Base-by-base conservation (phyloP, 2,113 vertebrate species). In the Anser brachyrhynchus region DNA sequence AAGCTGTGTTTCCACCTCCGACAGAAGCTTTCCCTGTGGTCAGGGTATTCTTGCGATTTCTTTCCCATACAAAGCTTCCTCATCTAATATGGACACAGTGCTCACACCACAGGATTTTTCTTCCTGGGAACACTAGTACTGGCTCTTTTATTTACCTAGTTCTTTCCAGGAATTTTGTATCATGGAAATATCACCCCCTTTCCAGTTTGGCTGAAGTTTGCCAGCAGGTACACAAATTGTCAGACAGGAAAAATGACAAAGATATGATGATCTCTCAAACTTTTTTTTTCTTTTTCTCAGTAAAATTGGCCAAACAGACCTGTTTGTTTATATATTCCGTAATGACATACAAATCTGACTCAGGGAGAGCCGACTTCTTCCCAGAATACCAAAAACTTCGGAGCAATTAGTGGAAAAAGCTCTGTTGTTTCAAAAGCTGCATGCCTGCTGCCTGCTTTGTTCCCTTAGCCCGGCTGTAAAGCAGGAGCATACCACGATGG, bases 381-480 rank as follows among this genome's bases (percentile, higher is more conserved):
- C 43, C 73, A 84, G 41, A 93, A 89, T 28, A 92, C 26, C 35
- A 84, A 82, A 80, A 95, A 71, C 54, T 91, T 94, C 33, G 62
- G 54, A 29, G 31, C 52, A 70, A 84, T 82, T 75, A 75, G 41
- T 49, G 59, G 49, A 84, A 92, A 87, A 87, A 94, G 41, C 35
- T 87, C 35, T 73, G 8, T 87, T 89, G 73, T 91, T 95, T 95
- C 44, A 84, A 75, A 79, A 89, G 67, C 65, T 87, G 29, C 25
- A 13, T 66, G 26, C 77, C 67, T 76, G 22, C 51, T 85, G 41
- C 35, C 52, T 73, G 44, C 77, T 95, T 97, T 85, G 51, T 85
- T 95, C 51, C 23, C 59, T 83, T 87, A 82, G n/a, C 84, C 90
- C 93, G 77, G 29, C 82, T 93, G 69, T 44, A 91, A 64, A 75